These are phyloP conservation scores for Planiliza haematocheilus DNA, from an alignment of 2,113 vertebrate species.

Conservation along the genomic window DNA sequence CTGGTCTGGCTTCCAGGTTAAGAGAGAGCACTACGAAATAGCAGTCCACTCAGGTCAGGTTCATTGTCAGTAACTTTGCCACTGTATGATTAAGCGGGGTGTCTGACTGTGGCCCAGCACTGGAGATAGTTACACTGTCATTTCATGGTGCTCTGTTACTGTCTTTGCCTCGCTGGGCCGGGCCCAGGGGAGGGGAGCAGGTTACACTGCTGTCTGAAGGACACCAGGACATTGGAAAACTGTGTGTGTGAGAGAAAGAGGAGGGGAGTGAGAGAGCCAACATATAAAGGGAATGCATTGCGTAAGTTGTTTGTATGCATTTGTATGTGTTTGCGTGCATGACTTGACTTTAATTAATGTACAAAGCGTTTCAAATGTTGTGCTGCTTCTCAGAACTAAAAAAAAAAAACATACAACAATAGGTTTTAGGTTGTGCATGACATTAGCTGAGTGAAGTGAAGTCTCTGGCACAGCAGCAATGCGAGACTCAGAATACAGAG, in stretches of 20 bases:
- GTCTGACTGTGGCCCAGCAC: slow-evolving; percentile 29
- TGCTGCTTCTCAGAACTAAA: neutral
- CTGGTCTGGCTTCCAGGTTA: too few species aligned
- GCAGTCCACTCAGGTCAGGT: neutral
- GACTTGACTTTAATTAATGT: too few species aligned
- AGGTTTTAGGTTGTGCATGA: slow-evolving; percentile 8
- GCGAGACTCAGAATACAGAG: neutral
- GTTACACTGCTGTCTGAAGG: slow-evolving; percentile 77
- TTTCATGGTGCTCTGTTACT: slow-evolving; percentile 59
- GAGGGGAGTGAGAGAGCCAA: neutral
- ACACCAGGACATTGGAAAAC: slow-evolving; percentile 47
- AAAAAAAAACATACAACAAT: neutral
- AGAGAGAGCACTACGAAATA: neutral
- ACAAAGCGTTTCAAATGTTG: too few species aligned
- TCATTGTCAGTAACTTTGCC: slow-evolving; percentile 4
- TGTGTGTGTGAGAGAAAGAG: slow-evolving; percentile 19
- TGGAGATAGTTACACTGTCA: slow-evolving; percentile 38
- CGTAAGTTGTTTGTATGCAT: neutral
- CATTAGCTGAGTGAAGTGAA: neutral
- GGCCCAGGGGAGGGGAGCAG: slow-evolving; percentile 65
- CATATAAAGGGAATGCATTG: neutral
- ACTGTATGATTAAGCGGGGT: slow-evolving; percentile 23
- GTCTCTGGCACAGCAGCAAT: neutral
- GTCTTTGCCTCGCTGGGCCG: slow-evolving; percentile 23
- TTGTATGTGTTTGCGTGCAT: too few species aligned